Evolutionary conservation across 2,113 vertebrate species (phyloP).

Genomic region (Pomatostomus ruficeps): DNA sequence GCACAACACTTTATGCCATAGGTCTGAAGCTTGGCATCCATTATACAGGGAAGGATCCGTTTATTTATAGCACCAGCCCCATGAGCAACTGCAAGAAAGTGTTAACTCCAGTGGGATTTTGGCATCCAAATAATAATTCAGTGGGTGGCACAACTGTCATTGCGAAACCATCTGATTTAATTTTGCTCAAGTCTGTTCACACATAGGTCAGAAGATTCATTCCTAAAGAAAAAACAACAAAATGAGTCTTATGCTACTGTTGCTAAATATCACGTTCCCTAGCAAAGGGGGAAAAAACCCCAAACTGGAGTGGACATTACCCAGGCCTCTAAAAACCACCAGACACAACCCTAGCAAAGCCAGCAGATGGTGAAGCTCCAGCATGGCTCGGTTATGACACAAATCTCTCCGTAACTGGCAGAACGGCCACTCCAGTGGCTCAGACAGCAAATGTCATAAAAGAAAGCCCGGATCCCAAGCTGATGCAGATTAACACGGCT

Average conservation of each 20-base stretch:
- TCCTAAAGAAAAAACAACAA: slow-evolving; percentile 67
- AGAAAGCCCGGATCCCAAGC: not conserved
- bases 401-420: not conserved
- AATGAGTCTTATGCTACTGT: slow-evolving; percentile 59
- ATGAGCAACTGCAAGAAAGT: slow-evolving; percentile 56
- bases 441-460: not conserved
- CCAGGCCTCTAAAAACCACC: not conserved
- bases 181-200: slow-evolving; percentile 64
- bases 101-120: slow-evolving; percentile 63
- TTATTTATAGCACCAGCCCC: slow-evolving; percentile 57
- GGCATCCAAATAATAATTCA: slow-evolving; percentile 66
- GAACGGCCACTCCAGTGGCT: not conserved
- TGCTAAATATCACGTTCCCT: slow-evolving; percentile 44
- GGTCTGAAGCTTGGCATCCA: slow-evolving; percentile 63
- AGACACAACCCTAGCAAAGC: not conserved
- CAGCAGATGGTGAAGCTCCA: slow-evolving; percentile 34
- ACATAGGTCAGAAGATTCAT: slow-evolving; percentile 65
- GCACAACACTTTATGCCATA: slow-evolving; percentile 56
- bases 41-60: slow-evolving; percentile 57
- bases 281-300: not conserved
- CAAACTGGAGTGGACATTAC: not conserved
- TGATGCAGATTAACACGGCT: not conserved
- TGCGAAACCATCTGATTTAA: slow-evolving; percentile 67
- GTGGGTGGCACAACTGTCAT: slow-evolving; percentile 63
- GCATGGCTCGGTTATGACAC: not conserved